A percentile compares a stretch with the other conserved stretches of the same genome.
These are phyloP conservation scores for Drosophila repleta DNA, from an alignment of 1,140 invertebrate species.

Conservation along the genomic window DNA sequence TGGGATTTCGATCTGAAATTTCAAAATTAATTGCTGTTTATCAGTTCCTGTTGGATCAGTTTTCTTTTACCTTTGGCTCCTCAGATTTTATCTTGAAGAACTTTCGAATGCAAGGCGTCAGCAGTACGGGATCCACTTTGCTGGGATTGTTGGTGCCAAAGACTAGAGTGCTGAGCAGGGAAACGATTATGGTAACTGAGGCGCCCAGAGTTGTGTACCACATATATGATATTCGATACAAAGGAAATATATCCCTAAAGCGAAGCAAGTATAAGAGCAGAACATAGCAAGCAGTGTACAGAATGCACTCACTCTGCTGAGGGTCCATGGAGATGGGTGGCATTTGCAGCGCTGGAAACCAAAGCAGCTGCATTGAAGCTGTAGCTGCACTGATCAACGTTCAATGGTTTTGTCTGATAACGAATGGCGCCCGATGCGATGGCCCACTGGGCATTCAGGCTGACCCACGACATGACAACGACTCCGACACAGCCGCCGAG, in stretches of 20 bases:
- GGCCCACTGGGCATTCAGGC: slow-evolving; percentile 90
- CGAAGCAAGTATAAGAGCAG: neutral
- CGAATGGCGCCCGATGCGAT: slow-evolving; percentile 87
- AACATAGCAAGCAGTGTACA: neutral
- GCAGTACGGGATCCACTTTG: slow-evolving; percentile 60
- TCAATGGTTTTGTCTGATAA: slow-evolving; percentile 87
- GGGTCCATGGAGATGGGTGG: slow-evolving; percentile 23
- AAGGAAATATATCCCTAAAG: slow-evolving; percentile 85
- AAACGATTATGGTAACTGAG: slow-evolving; percentile 85
- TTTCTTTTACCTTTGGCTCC: slow-evolving; percentile 32
- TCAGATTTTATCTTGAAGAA: slow-evolving; percentile 47
- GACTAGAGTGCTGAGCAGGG: slow-evolving; percentile 84
- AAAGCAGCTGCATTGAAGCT: slow-evolving; percentile 67
- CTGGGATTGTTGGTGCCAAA: slow-evolving; percentile 75
- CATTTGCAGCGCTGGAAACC: slow-evolving; percentile 36
- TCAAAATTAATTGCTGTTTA: neutral
- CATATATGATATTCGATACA: slow-evolving; percentile 88
- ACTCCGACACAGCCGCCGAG: slow-evolving; percentile 88
- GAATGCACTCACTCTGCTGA: slow-evolving; percentile 48
- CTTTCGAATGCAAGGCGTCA: slow-evolving; percentile 79
- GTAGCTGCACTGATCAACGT: slow-evolving; percentile 89
- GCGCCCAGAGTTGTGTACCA: slow-evolving; percentile 88
- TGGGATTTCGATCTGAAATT: slow-evolving; percentile 43
- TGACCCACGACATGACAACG: slow-evolving; percentile 90
- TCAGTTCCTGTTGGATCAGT: neutral